Percentiles rank a stretch among this genome's conserved stretches.
These are phyloP conservation scores for Rhabdophis nuchalis DNA, from an alignment of 2,797 vertebrate species.

Conservation along the genomic window DNA sequence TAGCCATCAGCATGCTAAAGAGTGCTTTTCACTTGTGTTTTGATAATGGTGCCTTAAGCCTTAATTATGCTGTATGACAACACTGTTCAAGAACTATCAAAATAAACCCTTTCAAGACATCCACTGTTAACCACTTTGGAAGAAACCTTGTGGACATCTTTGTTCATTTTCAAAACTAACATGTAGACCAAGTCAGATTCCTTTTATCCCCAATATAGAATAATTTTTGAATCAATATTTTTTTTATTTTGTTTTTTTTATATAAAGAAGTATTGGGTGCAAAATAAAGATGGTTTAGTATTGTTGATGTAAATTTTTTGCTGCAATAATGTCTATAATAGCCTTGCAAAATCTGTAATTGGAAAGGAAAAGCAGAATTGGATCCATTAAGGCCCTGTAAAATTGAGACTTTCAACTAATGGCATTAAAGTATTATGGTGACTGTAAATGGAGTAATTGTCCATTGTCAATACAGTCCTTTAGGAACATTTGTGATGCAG, in stretches of 20 bases:
- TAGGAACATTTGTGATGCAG: conserved; percentile 46
- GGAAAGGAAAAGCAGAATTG: conserved; percentile 52
- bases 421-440: conserved; percentile 54
- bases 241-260: neutral
- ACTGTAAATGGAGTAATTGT: conserved; percentile 38
- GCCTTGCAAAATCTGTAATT: conserved; percentile 45
- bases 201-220: neutral
- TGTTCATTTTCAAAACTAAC: conserved; percentile 39
- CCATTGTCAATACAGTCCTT: conserved; percentile 51
- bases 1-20: conserved; percentile 49
- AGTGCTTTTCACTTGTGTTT: conserved; percentile 55
- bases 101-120: conserved; percentile 68
- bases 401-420: conserved; percentile 56
- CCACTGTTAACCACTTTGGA: conserved; percentile 55
- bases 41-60: conserved; percentile 62
- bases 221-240: conserved; percentile 8
- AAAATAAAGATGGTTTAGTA: conserved; percentile 32
- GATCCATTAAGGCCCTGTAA: conserved; percentile 67
- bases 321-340: conserved; percentile 31
- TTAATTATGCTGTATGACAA: conserved; percentile 64
- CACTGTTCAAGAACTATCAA: conserved; percentile 64
- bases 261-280: neutral
- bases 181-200: conserved; percentile 16
- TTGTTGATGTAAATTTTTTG: conserved; percentile 36
- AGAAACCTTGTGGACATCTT: conserved; percentile 35